Evolutionary conservation across 2,888 invertebrate genomes (phyloP), one percentile per base, ranked within the genome.

Genomic region (Ophion ellenae): DNA sequence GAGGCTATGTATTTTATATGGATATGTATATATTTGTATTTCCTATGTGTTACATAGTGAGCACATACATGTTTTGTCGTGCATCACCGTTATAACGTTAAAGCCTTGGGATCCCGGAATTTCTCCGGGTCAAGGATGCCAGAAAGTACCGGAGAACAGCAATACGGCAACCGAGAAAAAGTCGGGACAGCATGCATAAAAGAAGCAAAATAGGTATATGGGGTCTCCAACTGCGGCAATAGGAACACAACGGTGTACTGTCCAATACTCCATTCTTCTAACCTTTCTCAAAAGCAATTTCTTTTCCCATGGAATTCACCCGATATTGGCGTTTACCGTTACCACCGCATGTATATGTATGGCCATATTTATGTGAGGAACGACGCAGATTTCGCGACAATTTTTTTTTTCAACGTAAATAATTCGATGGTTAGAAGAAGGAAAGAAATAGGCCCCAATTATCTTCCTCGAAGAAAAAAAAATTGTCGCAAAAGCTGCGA

Each of bases 111-210:
- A 81, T 67, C 77, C 81, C 32, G 69, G 81, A 67, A 81, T 76
- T 81, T 67, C 73, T 73, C 57, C 81, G 77, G 84, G 84, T 84
- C 84, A 84, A 84, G 84, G 84, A 84, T 81, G 81, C 67, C 28
- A 45, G 53, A 63, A 63, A 84, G 77, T 67, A 69, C 32, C 64
- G 28, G 28, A 73, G 76, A 84, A 61, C 76, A 32, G 40, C 47
- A 74, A 74, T 84, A 71, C 77, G 64, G 53, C 63, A 64, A 64
- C 45, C n/a, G 61, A 47, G 59, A 40, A 64, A 66, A 57, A 71
- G 57, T 76, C 64, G 45, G 14, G 28, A 53, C 63, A 36, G 70
- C 45, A 63, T 71, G 53, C 76, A 79, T 53, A 53, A 53, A 53
- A 79, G 11, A 74, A 70, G 57, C 24, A 64, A 69, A 53, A 71